Percentiles rank a stretch among this genome's conserved stretches.
Evolutionary conservation across 2,113 vertebrate genomes (phyloP).

Genomic region (Labeo catla): DNA sequence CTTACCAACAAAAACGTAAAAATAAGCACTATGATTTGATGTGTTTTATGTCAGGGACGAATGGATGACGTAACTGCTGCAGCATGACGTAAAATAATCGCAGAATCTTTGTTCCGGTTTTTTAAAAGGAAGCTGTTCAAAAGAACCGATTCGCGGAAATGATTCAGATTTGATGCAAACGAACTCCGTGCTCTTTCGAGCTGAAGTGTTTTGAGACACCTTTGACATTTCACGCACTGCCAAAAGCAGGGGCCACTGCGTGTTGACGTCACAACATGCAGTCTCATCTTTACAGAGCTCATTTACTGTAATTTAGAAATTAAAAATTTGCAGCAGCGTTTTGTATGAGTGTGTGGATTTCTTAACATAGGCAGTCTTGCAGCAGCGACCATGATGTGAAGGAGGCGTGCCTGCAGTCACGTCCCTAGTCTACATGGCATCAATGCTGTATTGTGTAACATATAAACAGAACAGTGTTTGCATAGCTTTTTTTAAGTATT

Average conservation of each 20-base stretch:
- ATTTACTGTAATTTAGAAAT: background rate
- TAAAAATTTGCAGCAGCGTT: background rate
- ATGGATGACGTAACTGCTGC: background rate
- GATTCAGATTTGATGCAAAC: slow-evolving; percentile 10
- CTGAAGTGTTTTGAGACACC: slow-evolving; percentile 56
- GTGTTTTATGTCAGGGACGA: background rate
- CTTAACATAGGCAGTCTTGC: background rate
- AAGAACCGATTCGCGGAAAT: background rate
- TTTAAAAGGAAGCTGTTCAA: background rate
- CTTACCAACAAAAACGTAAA: background rate
- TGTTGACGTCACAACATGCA: background rate
- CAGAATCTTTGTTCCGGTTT: background rate
- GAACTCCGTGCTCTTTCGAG: slow-evolving; percentile 61
- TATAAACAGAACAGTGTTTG: background rate
- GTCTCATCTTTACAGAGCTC: too few species aligned
- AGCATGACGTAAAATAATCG: background rate
- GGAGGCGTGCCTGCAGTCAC: slow-evolving; percentile 64
- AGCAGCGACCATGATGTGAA: slow-evolving; percentile 1
- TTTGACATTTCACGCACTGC: slow-evolving; percentile 71
- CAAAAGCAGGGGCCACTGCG: background rate
- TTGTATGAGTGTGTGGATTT: too few species aligned
- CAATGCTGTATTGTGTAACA: background rate
- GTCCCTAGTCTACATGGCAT: slow-evolving; percentile 32
- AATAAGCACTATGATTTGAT: background rate
- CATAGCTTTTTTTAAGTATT: background rate